A percentile compares a stretch with the other conserved stretches of the same genome.
Evolutionary conservation across 2,113 vertebrate species (phyloP).

Genomic region (Micronycteris hirsuta): DNA sequence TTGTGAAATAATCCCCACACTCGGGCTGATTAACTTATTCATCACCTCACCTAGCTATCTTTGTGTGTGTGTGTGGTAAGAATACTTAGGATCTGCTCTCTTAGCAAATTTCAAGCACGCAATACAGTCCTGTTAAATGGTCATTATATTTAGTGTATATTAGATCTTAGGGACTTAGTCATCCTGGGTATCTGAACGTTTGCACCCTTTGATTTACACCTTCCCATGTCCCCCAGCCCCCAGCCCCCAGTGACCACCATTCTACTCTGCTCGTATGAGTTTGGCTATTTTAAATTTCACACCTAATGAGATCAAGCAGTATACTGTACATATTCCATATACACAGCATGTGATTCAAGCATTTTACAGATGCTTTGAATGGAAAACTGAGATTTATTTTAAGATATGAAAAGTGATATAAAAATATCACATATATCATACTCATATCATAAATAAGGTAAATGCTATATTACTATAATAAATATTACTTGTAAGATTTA

Average conservation of each 20-base stretch:
- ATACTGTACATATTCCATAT: background rate
- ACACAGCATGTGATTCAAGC: background rate
- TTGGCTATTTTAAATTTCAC: background rate
- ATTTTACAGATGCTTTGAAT: background rate
- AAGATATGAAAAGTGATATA: background rate
- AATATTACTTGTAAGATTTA: constrained; percentile 27
- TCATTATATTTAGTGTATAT: background rate
- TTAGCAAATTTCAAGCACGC: background rate
- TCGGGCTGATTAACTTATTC: background rate
- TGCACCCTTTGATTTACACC: background rate
- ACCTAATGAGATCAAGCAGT: background rate
- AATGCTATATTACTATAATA: background rate
- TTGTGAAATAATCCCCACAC: background rate
- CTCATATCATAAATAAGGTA: background rate
- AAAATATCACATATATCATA: background rate
- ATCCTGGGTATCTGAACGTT: background rate
- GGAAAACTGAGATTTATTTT: background rate
- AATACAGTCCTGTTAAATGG: background rate
- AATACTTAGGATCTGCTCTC: background rate
- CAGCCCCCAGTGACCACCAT: background rate
- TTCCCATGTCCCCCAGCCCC: background rate
- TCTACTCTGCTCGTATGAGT: background rate
- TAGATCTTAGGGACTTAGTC: background rate
- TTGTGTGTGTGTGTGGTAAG: too few species aligned
- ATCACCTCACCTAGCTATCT: background rate